Conservation (phyloP, 2,888 invertebrate species). For the Cheilosia soror region DNA sequence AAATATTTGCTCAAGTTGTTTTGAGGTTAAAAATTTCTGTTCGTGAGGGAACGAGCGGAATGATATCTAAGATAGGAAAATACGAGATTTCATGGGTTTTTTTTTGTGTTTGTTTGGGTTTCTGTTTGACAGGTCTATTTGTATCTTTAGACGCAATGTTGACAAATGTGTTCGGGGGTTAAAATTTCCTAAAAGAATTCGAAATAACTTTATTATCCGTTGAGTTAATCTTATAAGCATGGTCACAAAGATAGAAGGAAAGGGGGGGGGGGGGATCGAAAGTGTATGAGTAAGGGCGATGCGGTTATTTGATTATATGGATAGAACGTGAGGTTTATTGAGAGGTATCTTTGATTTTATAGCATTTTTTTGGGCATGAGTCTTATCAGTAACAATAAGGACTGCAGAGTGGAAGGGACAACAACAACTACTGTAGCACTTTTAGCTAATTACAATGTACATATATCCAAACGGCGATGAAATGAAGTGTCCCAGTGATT, state of each 20-base stretch:
- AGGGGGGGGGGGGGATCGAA: neutral
- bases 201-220: constrained; percentile 74
- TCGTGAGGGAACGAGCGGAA: constrained; percentile 58
- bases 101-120: constrained; percentile 7
- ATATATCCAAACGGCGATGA: too few species aligned
- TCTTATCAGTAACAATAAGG: too few species aligned
- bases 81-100: constrained; percentile 50
- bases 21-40: constrained; percentile 82
- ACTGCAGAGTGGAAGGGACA: too few species aligned
- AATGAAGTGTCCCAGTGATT: too few species aligned
- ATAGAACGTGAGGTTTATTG: constrained; percentile 50
- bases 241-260: neutral
- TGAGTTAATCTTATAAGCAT: constrained; percentile 68
- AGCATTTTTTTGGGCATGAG: neutral
- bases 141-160: constrained; percentile 71
- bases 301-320: constrained; percentile 38
- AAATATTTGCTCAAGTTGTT: constrained; percentile 83
- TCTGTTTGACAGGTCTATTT: constrained; percentile 68
- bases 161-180: constrained; percentile 71
- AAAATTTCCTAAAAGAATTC: constrained; percentile 67
- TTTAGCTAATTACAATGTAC: too few species aligned
- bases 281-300: neutral
- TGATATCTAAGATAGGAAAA: constrained; percentile 71
- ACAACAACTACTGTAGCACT: too few species aligned
- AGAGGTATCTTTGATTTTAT: constrained; percentile 47